phyloP scores from a whole-genome alignment of 2,113 vertebrate species.

The Harpagus bidentatus region DNA sequence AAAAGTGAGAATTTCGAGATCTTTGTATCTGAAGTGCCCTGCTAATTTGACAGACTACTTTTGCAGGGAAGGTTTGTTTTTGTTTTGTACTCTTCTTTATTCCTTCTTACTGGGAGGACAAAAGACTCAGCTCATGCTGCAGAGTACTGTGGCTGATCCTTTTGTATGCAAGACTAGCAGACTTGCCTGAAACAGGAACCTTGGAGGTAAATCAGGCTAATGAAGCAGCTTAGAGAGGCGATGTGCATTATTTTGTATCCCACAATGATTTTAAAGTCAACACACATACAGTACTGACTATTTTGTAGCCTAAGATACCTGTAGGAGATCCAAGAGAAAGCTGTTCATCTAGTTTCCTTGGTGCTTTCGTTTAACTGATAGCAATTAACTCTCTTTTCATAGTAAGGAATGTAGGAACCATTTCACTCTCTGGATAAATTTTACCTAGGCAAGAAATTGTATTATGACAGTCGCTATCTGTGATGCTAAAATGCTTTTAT shows the following conservation, averaged over 20 bases:
- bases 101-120: slow-evolving; percentile 34
- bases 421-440: slow-evolving; percentile 57
- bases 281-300: neutral
- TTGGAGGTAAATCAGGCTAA: slow-evolving; percentile 71
- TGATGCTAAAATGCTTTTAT: slow-evolving; percentile 57
- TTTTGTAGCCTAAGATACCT: slow-evolving; percentile 38
- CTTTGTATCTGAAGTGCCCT: slow-evolving; percentile 39
- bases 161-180: slow-evolving; percentile 48
- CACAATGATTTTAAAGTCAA: slow-evolving; percentile 60
- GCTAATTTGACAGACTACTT: slow-evolving; percentile 49
- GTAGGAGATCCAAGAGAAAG: slow-evolving; percentile 36
- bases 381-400: slow-evolving; percentile 39
- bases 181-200: slow-evolving; percentile 51
- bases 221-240: slow-evolving; percentile 52
- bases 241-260: slow-evolving; percentile 42
- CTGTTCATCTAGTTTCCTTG: neutral
- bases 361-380: slow-evolving; percentile 25
- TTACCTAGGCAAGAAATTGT: slow-evolving; percentile 56
- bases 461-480: slow-evolving; percentile 56
- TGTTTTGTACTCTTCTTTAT: slow-evolving; percentile 6
- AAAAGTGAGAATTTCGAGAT: slow-evolving; percentile 23
- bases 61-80: slow-evolving; percentile 35
- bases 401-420: slow-evolving; percentile 10
- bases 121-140: neutral
- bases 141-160: slow-evolving; percentile 18